phyloP scores from a whole-genome alignment of 2,888 invertebrate genomes.

The Epiblema foenella region DNA sequence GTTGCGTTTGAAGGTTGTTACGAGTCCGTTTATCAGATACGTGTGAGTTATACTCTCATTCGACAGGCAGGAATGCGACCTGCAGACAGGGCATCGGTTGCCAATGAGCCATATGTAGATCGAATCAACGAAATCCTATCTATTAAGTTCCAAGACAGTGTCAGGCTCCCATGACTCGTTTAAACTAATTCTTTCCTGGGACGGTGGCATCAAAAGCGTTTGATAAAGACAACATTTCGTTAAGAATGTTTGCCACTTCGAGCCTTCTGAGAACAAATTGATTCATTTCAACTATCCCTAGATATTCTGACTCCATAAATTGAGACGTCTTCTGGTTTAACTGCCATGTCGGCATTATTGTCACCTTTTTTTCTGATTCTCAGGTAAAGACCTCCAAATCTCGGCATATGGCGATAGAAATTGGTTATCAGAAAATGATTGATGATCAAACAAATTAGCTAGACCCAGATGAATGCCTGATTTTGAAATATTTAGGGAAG shows the following conservation, averaged over 20 bases:
- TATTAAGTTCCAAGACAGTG: conserved; percentile 45
- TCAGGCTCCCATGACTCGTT: conserved; percentile 45
- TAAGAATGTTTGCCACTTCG: conserved; percentile 57
- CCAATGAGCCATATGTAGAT: conserved; percentile 72
- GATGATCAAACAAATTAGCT: conserved; percentile 74
- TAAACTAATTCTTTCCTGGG: conserved; percentile 40
- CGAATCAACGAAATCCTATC: conserved; percentile 56
- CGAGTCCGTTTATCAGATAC: conserved; percentile 67
- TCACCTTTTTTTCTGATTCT: conserved; percentile 70
- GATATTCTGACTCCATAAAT: conserved; percentile 67
- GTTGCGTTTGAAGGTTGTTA: conserved; percentile 60
- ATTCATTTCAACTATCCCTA: conserved; percentile 51
- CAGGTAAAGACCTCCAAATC: conserved; percentile 70
- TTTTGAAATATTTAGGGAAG: conserved; percentile 51
- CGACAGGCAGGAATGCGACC: conserved; percentile 72
- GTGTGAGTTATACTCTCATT: conserved; percentile 70
- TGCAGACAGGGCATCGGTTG: conserved; percentile 63
- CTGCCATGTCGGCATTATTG: conserved; percentile 72
- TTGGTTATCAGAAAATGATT: conserved; percentile 74
- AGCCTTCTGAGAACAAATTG: conserved; percentile 63
- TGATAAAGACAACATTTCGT: conserved; percentile 62
- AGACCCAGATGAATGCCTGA: conserved; percentile 63
- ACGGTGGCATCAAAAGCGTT: conserved; percentile 62
- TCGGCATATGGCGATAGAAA: conserved; percentile 68
- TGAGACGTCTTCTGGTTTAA: conserved; percentile 78